A percentile compares a stretch with the other conserved stretches of the same genome.
phyloP scores from a whole-genome alignment of 1,140 invertebrate species.

The Palaemon carinicauda region DNA sequence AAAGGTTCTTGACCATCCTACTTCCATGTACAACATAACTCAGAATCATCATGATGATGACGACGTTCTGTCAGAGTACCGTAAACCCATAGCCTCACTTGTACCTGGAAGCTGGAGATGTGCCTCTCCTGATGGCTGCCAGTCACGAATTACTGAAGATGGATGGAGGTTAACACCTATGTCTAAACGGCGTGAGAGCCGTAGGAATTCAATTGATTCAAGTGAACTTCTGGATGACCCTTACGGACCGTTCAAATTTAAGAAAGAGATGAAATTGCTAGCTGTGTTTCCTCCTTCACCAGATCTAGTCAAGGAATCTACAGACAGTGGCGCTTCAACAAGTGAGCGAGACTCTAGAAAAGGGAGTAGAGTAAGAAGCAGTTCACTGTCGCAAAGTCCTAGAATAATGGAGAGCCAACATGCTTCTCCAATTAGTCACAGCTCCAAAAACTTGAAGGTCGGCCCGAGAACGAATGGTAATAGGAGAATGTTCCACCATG shows the following conservation, averaged over 20 bases:
- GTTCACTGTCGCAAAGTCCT: too few species aligned
- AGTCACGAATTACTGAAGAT: slow-evolving; percentile 4
- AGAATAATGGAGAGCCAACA: too few species aligned
- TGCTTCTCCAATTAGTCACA: too few species aligned
- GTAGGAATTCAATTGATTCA: slow-evolving; percentile 44
- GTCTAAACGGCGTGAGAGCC: not conserved
- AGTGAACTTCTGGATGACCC: not conserved
- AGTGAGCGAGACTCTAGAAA: too few species aligned
- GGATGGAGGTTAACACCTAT: not conserved
- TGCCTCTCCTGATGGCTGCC: slow-evolving; percentile 12
- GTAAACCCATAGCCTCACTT: slow-evolving; percentile 37
- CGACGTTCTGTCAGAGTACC: slow-evolving; percentile 38
- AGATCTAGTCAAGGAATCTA: not conserved
- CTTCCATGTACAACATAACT: slow-evolving; percentile 60
- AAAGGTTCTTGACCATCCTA: slow-evolving; percentile 56
- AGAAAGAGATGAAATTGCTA: not conserved
- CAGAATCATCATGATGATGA: slow-evolving; percentile 40
- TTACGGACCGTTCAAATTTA: not conserved
- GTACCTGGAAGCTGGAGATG: slow-evolving; percentile 35
- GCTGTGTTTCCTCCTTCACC: not conserved
- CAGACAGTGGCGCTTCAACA: too few species aligned
- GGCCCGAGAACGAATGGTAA: too few species aligned
- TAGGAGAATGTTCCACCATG: slow-evolving; percentile 14
- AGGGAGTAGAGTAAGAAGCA: too few species aligned
- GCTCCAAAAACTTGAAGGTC: too few species aligned